phyloP scores from a whole-genome alignment of 2,797 vertebrate species.

The Todus mexicanus region DNA sequence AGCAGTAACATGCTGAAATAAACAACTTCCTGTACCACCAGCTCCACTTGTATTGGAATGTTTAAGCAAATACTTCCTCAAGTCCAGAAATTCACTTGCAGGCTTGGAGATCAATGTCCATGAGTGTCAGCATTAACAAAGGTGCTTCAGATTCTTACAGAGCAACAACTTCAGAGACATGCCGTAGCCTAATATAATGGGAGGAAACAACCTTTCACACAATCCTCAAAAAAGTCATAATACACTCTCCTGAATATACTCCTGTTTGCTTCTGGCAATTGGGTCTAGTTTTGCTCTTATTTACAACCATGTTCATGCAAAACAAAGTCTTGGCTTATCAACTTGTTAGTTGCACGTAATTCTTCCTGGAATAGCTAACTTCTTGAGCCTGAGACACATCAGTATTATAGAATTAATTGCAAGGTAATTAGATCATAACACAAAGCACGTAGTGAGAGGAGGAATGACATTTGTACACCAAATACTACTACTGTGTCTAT shows the following conservation, averaged over 20 bases:
- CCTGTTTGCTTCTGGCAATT: background rate
- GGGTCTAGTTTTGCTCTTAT: background rate
- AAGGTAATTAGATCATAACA: background rate
- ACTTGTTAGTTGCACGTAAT: background rate
- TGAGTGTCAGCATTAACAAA: fast-evolving
- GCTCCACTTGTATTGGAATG: background rate
- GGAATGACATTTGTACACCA: background rate
- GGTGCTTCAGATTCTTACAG: background rate
- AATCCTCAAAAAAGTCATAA: background rate
- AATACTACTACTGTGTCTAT: background rate
- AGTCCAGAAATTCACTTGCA: background rate
- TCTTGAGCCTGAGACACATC: background rate
- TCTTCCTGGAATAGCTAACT: background rate
- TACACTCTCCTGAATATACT: background rate
- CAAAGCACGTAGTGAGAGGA: background rate
- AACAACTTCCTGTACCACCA: background rate
- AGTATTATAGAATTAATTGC: background rate
- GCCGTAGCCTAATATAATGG: background rate
- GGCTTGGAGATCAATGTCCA: background rate
- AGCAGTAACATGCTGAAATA: background rate
- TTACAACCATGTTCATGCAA: background rate
- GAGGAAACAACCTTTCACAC: background rate
- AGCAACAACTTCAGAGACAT: background rate
- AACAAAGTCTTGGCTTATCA: background rate
- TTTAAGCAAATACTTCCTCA: background rate